Evolutionary conservation across 2,113 vertebrate genomes (phyloP).

Genomic region (Corythaeola cristata): DNA sequence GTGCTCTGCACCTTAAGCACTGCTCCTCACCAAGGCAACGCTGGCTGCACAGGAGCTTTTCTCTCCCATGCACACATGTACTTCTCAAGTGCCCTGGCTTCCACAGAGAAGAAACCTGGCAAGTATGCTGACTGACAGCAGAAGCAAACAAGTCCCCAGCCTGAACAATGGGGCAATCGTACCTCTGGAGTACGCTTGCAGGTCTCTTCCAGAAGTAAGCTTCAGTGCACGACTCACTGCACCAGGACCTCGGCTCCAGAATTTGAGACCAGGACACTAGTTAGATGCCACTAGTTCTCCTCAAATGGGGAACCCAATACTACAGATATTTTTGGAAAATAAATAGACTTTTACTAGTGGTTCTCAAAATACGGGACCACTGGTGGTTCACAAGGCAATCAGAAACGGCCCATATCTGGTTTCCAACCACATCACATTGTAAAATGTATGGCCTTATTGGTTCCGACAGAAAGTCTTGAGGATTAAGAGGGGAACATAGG

Average conservation of each 20-base stretch:
- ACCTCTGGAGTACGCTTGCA: not conserved
- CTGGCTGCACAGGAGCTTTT: not conserved
- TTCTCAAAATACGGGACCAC: not conserved
- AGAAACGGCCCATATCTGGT: not conserved
- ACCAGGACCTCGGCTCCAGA: not conserved
- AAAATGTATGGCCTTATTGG: not conserved
- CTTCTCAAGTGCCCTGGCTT: not conserved
- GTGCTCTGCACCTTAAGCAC: not conserved
- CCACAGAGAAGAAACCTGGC: not conserved
- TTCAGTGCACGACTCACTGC: not conserved
- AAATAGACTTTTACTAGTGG: not conserved
- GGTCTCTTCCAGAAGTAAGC: not conserved
- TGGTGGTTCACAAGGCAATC: not conserved
- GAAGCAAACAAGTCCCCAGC: not conserved
- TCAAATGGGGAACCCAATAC: not conserved
- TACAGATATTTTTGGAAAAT: not conserved
- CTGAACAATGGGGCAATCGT: not conserved
- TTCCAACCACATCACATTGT: not conserved
- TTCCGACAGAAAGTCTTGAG: not conserved
- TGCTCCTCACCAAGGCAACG: not conserved
- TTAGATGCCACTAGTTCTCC: not conserved
- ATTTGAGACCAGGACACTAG: not conserved
- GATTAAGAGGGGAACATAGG: not conserved
- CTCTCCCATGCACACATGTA: rapidly evolving
- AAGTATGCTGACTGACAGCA: not conserved